Evolutionary conservation across 64 coral and sea anemone species (phyloP), one percentile per base, ranked within the genome.

Genomic region (Stichodactyla mertensii): DNA sequence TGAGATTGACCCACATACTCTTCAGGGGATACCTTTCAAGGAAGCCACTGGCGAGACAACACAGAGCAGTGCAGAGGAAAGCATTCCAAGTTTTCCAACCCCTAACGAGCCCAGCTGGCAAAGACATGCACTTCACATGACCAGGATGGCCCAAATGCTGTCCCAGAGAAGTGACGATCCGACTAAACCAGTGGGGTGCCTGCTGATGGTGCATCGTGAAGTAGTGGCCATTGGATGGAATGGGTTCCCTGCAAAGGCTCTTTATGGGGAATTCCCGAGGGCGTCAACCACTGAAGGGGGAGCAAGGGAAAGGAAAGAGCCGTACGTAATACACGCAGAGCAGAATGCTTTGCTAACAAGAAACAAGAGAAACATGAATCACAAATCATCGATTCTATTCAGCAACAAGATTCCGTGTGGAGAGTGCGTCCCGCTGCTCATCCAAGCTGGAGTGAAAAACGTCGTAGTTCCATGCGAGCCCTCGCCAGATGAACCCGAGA

Each of bases 301-400:
- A 19, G 78, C 51, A 2, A 74, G 24, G 8, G 78, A 81, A 9
- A 81, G 54, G n/a, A 95, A 91, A 62, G 87, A 91, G 23, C 59
- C 93, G 8, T 95, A 95, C 52, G 83, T 95, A 19, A 91, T 95
- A 74, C 93, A 95, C 57, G 90, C 90, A n/a, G 93, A 95, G 26
- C 88, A 94, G 77, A 95, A 95, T 77, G 93, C 93, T 54, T 70
- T 95, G 10, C 26, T 95, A 16, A 85, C 82, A 15, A 52, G 89
- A 82, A 95, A 95, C 55, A 85, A 85, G 12, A 52, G 18, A 52
- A 55, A 84, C 54, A 87, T 87, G 60, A 54, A 61, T 19, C 66
- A 79, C 5, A 51, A 84, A 6, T 85, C 87, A 55, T 86, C 86
- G 22, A 80, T 88, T 51, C 16, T 95, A 27, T 95, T 88, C 77